phyloP scores from a whole-genome alignment of 2,113 vertebrate genomes.

The Trematocara variabile region DNA sequence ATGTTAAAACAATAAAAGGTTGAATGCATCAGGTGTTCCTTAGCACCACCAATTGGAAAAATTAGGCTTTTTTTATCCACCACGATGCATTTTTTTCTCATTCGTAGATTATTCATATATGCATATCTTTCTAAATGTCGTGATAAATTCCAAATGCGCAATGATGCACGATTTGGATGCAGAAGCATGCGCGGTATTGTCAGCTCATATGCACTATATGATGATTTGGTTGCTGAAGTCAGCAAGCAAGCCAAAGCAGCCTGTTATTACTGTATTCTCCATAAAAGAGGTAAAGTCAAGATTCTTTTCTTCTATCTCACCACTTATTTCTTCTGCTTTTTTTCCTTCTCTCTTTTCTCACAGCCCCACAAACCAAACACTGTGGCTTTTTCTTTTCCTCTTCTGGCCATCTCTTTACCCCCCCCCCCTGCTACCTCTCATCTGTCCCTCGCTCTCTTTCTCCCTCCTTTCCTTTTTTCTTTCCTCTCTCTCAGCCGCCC shows the following conservation, averaged over 20 bases:
- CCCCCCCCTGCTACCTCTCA: background rate
- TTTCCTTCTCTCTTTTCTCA: slow-evolving; percentile 3
- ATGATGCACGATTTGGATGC: background rate
- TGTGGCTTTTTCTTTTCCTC: slow-evolving; percentile 12
- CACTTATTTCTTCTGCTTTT: background rate
- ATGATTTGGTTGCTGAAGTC: background rate
- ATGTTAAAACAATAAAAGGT: background rate
- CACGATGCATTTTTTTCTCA: background rate
- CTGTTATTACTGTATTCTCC: background rate
- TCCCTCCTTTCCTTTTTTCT: background rate
- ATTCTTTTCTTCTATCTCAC: background rate
- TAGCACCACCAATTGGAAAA: background rate
- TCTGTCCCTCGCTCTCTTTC: background rate
- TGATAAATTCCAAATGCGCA: background rate
- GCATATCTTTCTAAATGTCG: background rate
- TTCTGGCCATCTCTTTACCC: background rate
- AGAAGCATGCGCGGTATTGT: background rate
- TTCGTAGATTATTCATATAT: background rate
- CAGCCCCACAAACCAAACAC: background rate
- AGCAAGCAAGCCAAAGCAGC: background rate
- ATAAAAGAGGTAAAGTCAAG: slow-evolving; percentile 3
- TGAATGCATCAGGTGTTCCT: background rate
- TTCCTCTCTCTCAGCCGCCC: background rate
- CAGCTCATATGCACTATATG: background rate
- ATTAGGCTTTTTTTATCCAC: background rate